A percentile compares a stretch with the other conserved stretches of the same genome.
These are phyloP conservation scores for Catamblyrhynchus diadema DNA, from an alignment of 2,797 vertebrate species.

Conservation along the genomic window DNA sequence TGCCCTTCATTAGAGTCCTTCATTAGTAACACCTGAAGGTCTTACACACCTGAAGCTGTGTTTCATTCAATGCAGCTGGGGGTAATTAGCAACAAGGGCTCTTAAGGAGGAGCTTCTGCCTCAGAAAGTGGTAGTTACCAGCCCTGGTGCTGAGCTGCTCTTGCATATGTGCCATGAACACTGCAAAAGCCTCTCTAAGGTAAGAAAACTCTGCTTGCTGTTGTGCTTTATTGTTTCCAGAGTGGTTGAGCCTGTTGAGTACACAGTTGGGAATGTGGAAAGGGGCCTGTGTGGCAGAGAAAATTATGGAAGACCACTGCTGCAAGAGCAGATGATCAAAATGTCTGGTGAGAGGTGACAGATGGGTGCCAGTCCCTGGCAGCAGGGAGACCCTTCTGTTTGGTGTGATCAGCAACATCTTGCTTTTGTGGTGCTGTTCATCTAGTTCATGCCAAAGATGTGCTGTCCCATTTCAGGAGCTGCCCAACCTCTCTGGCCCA, in stretches of 20 bases:
- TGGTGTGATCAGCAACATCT: not conserved
- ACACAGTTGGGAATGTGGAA: not conserved
- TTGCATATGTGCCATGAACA: fast-evolving
- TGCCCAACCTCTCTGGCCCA: not conserved
- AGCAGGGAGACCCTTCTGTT: not conserved
- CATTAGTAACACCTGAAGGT: fast-evolving
- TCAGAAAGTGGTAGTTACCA: fast-evolving
- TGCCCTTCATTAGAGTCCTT: not conserved
- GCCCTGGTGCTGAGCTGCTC: fast-evolving
- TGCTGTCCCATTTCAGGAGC: not conserved
- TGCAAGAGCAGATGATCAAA: not conserved
- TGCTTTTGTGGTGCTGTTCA: not conserved
- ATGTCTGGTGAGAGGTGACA: not conserved
- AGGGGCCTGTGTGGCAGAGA: not conserved
- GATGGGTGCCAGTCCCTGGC: not conserved
- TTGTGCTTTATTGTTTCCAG: not conserved
- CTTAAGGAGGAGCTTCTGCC: not conserved
- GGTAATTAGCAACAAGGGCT: not conserved
- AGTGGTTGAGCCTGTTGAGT: not conserved
- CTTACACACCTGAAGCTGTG: not conserved
- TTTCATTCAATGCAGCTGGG: not conserved
- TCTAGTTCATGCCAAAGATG: not conserved
- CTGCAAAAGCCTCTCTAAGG: not conserved
- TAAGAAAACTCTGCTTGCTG: not conserved
- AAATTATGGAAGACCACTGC: not conserved